Percentiles rank a stretch among this genome's conserved stretches.
Conservation (phyloP, 2,113 vertebrate species). For the Pygoscelis adeliae region DNA sequence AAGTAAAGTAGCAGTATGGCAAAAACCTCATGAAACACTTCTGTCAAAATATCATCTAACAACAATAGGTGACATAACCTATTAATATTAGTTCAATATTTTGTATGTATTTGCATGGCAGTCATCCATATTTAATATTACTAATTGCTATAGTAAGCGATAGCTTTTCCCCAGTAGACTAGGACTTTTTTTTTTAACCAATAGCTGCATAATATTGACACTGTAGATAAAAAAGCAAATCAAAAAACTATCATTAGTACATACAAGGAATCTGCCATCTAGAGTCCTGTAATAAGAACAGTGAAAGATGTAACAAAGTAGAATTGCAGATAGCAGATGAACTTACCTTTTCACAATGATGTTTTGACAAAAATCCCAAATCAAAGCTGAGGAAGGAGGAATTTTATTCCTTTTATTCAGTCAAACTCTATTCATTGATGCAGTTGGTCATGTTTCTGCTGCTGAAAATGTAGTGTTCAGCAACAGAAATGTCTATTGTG, state of each 20-base stretch:
- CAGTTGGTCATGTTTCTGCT: background rate
- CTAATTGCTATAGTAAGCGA: background rate
- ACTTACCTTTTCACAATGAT: background rate
- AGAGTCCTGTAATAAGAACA: background rate
- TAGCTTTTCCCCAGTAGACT: background rate
- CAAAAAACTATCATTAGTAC: background rate
- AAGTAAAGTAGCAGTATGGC: background rate
- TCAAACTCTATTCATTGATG: background rate
- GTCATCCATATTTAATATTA: slow-evolving; percentile 17
- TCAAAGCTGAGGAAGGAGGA: background rate
- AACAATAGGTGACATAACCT: background rate
- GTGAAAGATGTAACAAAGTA: background rate
- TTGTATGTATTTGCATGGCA: slow-evolving; percentile 19
- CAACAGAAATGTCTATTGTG: background rate
- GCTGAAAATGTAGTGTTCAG: background rate
- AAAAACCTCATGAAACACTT: background rate
- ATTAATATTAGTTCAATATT: background rate
- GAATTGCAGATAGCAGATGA: background rate
- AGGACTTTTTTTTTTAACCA: background rate
- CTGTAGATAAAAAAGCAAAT: background rate
- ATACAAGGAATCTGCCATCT: background rate
- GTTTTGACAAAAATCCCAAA: background rate
- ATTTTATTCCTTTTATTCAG: background rate
- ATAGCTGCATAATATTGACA: background rate
- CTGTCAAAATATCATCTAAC: background rate